These are phyloP conservation scores for Hyperoplus immaculatus DNA, from an alignment of 2,797 vertebrate species.

Conservation along the genomic window DNA sequence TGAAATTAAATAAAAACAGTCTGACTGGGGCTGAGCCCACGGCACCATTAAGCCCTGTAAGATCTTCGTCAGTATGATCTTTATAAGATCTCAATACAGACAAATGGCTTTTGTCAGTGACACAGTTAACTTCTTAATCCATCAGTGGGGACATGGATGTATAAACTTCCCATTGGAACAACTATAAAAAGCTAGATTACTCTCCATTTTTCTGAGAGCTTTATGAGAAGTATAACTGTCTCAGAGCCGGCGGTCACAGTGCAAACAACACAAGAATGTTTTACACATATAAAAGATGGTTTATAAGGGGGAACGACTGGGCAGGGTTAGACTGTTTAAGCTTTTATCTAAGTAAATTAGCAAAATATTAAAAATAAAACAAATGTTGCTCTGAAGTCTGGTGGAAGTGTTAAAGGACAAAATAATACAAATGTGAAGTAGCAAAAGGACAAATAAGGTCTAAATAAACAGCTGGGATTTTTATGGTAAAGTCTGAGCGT, in stretches of 20 bases:
- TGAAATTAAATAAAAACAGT: slow-evolving; percentile 32
- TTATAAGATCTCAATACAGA: slow-evolving; percentile 45
- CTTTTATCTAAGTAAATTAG: slow-evolving; percentile 38
- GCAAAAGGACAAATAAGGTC: slow-evolving; percentile 9
- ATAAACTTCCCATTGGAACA: slow-evolving; percentile 68
- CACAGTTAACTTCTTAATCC: slow-evolving; percentile 58
- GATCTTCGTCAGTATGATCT: slow-evolving; percentile 25
- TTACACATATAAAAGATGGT: slow-evolving; percentile 34
- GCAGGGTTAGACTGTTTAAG: slow-evolving; percentile 35
- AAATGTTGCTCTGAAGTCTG: slow-evolving; percentile 8
- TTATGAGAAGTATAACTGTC: slow-evolving; percentile 69
- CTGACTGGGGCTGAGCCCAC: slow-evolving; percentile 34
- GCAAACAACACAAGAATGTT: slow-evolving; percentile 53
- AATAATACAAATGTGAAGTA: neutral
- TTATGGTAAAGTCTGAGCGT: slow-evolving; percentile 38
- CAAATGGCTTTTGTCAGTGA: slow-evolving; percentile 39
- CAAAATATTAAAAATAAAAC: slow-evolving; percentile 34
- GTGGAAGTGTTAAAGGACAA: neutral
- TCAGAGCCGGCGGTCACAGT: slow-evolving; percentile 38
- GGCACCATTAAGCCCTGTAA: slow-evolving; percentile 25
- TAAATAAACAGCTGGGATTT: slow-evolving; percentile 43
- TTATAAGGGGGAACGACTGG: slow-evolving; percentile 48
- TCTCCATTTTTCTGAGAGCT: slow-evolving; percentile 63
- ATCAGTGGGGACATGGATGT: slow-evolving; percentile 47
- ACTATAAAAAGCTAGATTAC: slow-evolving; percentile 65